Evolutionary conservation across 1,140 invertebrate genomes (phyloP).

Genomic region (Microplitis mediator): DNA sequence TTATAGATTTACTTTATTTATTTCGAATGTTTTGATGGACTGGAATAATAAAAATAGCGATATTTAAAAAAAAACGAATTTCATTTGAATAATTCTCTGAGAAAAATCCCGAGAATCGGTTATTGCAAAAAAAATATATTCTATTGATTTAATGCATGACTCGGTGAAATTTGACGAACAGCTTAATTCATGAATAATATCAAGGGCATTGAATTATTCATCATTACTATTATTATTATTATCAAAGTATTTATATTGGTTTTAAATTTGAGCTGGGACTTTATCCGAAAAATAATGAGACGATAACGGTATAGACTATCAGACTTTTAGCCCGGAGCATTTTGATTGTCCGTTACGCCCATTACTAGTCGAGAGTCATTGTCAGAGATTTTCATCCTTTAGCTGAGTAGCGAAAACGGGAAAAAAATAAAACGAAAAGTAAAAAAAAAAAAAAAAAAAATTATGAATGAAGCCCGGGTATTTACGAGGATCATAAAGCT

Average conservation of each 20-base stretch:
- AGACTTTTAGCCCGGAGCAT: neutral
- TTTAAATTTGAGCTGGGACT: neutral
- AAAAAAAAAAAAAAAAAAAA: constrained; percentile 2
- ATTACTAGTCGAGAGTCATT: neutral
- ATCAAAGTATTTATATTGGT: neutral
- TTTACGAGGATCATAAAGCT: constrained; percentile 26
- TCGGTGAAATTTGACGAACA: neutral
- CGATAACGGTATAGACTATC: neutral
- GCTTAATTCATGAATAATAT: neutral
- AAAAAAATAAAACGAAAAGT: neutral
- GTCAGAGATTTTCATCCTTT: constrained; percentile 2
- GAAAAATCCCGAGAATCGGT: no score
- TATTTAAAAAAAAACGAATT: neutral
- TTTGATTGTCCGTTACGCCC: neutral
- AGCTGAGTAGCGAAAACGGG: neutral
- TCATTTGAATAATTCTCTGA: no score
- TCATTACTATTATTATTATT: neutral
- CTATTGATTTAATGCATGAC: constrained; percentile 17
- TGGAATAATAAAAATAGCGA: neutral
- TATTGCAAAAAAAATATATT: neutral
- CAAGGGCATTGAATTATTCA: constrained; percentile 23
- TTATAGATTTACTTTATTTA: neutral
- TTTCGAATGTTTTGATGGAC: neutral
- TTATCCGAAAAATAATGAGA: constrained; percentile 5
- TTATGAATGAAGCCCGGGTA: constrained; percentile 11